Percentiles rank a stretch among this genome's conserved stretches.
Conservation (phyloP, 2,797 vertebrate genomes). For the Hylomyscus alleni region DNA sequence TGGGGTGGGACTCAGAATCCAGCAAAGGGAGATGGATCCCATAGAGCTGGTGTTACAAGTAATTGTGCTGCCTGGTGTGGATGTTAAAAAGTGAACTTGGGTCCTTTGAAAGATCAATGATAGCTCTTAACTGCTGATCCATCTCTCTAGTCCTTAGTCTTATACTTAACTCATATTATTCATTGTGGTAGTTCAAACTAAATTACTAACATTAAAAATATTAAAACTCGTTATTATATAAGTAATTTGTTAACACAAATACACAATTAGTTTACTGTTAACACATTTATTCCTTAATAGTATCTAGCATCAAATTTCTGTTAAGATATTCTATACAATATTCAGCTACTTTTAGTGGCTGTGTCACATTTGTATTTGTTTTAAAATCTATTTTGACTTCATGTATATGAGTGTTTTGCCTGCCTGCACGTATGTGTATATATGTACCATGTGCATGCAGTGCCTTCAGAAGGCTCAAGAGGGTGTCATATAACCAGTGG, state of each 20-base stretch:
- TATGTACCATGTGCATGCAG: background rate
- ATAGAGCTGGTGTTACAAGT: background rate
- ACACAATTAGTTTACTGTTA: background rate
- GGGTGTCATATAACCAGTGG: background rate
- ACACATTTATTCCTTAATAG: background rate
- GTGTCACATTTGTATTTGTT: conserved; percentile 30
- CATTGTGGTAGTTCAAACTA: background rate
- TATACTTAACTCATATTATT: background rate
- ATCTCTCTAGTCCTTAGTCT: background rate
- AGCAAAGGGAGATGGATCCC: background rate
- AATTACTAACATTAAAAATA: background rate
- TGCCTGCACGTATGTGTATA: background rate
- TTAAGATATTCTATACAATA: background rate
- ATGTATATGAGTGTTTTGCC: background rate
- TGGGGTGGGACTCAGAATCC: background rate
- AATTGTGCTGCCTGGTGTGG: background rate
- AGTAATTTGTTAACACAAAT: background rate
- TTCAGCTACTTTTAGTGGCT: background rate
- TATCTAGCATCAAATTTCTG: background rate
- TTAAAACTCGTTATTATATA: background rate
- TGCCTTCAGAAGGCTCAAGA: background rate
- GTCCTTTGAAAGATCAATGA: background rate
- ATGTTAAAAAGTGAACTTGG: background rate
- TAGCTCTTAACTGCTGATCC: background rate
- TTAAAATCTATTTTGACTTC: background rate